Evolutionary conservation across 2,797 vertebrate species (phyloP).

Genomic region (Diglossa cyanea): DNA sequence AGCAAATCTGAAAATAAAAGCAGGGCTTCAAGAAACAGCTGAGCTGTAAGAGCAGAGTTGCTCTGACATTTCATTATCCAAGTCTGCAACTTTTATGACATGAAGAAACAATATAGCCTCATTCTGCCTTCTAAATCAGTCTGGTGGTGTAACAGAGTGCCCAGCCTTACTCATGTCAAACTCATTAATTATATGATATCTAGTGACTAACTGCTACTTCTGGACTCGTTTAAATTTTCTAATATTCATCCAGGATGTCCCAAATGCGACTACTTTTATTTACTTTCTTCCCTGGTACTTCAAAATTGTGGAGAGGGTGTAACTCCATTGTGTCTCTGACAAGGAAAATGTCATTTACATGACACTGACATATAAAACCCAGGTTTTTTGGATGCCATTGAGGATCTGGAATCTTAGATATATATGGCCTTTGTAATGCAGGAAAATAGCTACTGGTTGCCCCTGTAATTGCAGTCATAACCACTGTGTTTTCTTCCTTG

Average conservation of each 20-base stretch:
- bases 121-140: background rate
- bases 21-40: background rate
- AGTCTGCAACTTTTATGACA: background rate
- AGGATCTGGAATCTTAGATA: background rate
- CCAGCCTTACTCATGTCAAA: background rate
- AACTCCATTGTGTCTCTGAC: background rate
- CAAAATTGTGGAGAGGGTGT: background rate
- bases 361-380: background rate
- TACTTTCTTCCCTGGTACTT: background rate
- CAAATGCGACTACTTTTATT: background rate
- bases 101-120: background rate
- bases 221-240: background rate
- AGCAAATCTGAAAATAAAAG: conserved; percentile 6
- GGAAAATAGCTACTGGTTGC: background rate
- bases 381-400: background rate
- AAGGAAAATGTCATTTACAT: background rate
- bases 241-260: background rate
- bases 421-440: background rate
- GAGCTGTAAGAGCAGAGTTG: background rate
- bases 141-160: background rate
- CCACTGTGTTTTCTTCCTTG: background rate
- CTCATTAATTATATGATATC: background rate
- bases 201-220: background rate
- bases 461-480: background rate
- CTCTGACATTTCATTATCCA: background rate